Base-by-base conservation (phyloP, 2,113 vertebrate species). In the Channa argus region DNA sequence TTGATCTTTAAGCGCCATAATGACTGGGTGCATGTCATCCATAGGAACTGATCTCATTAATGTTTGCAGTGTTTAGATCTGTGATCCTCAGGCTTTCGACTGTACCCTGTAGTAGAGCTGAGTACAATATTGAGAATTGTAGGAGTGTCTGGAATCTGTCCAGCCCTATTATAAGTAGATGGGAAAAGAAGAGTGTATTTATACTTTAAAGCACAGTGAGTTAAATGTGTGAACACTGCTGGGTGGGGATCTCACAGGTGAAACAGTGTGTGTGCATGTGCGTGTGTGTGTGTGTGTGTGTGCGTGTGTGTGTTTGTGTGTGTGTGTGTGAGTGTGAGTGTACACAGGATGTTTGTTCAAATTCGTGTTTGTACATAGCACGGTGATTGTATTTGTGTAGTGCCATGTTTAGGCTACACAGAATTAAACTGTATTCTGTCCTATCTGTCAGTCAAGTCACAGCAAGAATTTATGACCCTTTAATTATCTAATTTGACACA, bases 1-100 rank as follows among this genome's bases (percentile, higher is more conserved):
- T 59, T 86, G 72, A 82, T 84, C 69, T 62, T 53, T 85, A 74
- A 90, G 78, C 75, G 73, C 46, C 37, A 12, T 83, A 83, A 89
- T 91, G 83, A 88, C 43, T 74, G 60, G 54, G 37, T 82, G 74
- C 67, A 71, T 84, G 80, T 79, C 82, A 80, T 73, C 81, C 71
- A 87, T 83, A 76, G 54, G 71, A 59, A 68, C 84, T 71, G 82
- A 83, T 79, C 63, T 77, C 69, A 65, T 85, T 78, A 63, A 71
- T 84, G 83, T 85, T 89, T 83, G 70, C 84, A 66, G 8, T 36
- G 71, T 72, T 79, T 70, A 60, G 61, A 45, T 67, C 68, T 77
- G 55, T 63, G 68, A 75, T 60, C 75, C 66, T 74, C 36, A 10
- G 53, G 73, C 43, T 67, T 43, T 55, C 34, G 0, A 37, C 51